phyloP scores from a whole-genome alignment of 2,113 vertebrate genomes.

The Macroglossus sobrinus region DNA sequence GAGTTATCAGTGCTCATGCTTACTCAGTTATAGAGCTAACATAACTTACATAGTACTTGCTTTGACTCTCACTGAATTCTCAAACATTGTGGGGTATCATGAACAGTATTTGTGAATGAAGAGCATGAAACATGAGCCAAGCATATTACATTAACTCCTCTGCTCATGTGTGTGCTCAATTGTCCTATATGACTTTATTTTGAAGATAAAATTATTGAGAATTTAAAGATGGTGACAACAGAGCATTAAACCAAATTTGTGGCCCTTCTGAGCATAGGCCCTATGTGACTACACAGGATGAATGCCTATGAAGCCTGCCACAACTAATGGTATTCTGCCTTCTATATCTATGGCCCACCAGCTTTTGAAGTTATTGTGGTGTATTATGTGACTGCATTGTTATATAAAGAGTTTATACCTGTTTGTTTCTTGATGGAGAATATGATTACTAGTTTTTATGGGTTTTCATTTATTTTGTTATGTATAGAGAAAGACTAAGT shows the following conservation, averaged over 20 bases:
- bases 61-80: not conserved
- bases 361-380: not conserved
- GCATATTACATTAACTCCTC: not conserved
- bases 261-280: not conserved
- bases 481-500: not conserved
- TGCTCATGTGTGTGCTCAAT: not conserved
- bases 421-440: not conserved
- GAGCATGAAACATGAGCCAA: not conserved
- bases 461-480: not conserved
- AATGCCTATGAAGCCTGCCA: not conserved
- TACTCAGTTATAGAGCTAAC: not conserved
- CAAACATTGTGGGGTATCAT: not conserved
- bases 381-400: not conserved
- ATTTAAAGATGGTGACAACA: not conserved
- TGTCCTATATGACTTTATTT: not conserved
- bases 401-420: not conserved
- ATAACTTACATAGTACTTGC: not conserved
- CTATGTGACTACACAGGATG: not conserved
- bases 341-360: no score
- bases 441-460: not conserved
- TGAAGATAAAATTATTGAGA: not conserved
- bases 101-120: not conserved
- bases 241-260: not conserved
- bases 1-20: not conserved
- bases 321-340: not conserved